Evolutionary conservation across 2,888 invertebrate species (phyloP).

Genomic region (Diarsia brunnea): DNA sequence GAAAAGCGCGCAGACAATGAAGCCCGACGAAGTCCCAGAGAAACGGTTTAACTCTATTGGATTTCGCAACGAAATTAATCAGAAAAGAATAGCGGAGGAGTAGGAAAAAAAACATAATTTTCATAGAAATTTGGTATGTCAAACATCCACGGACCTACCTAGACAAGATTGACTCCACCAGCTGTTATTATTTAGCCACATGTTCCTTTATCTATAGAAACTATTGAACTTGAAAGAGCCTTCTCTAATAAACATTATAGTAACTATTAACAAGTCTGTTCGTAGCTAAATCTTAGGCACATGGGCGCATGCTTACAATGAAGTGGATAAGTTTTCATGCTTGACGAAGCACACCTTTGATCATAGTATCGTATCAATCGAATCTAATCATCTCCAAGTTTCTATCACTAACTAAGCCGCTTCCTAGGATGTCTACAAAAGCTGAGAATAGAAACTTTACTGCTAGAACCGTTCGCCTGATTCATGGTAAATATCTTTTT

Average conservation of each 20-base stretch:
- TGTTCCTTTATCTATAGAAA: no score
- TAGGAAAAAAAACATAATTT: no score
- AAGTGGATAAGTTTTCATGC: slow-evolving; percentile 11
- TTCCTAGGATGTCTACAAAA: not conserved
- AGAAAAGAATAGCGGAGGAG: no score
- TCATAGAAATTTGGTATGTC: no score
- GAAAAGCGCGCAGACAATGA: no score
- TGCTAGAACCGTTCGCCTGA: not conserved
- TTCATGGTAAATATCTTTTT: not conserved
- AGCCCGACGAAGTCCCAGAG: no score
- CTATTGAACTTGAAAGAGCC: not conserved
- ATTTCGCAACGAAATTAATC: no score
- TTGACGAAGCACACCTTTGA: slow-evolving; percentile 25
- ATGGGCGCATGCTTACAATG: not conserved
- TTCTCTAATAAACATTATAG: not conserved
- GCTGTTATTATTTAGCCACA: no score
- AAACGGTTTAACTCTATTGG: no score
- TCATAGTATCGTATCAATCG: slow-evolving; percentile 27
- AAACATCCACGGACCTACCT: no score
- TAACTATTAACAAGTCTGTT: not conserved
- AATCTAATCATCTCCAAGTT: slow-evolving; percentile 2
- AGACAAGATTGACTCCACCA: no score
- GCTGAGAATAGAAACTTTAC: not conserved
- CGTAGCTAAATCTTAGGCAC: slow-evolving; percentile 9
- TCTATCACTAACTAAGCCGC: not conserved